Evolutionary conservation across 1,140 invertebrate genomes (phyloP).

Genomic region (Helicoverpa zea): DNA sequence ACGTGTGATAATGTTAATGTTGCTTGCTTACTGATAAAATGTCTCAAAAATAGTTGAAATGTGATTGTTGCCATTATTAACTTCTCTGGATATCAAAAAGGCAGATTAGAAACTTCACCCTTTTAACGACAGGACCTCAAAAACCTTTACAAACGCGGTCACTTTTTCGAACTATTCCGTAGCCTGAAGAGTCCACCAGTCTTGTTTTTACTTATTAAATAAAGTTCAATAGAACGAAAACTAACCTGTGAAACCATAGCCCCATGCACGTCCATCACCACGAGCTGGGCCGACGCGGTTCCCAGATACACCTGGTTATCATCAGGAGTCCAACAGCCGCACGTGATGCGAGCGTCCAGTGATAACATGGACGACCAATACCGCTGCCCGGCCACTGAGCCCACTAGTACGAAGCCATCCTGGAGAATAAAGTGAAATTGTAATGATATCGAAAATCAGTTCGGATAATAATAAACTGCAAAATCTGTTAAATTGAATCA

Average conservation of each 20-base stretch:
- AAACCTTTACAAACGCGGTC: too few species aligned
- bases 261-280: conserved; percentile 98
- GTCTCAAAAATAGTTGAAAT: too few species aligned
- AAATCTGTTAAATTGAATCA: too few species aligned
- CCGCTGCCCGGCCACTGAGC: conserved; percentile 98
- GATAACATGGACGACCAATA: conserved; percentile 99
- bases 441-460: neutral
- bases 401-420: conserved; percentile 98
- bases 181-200: too few species aligned
- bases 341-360: conserved; percentile 96
- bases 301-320: conserved; percentile 99
- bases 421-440: conserved; percentile 66
- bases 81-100: too few species aligned
- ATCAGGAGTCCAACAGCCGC: conserved; percentile 99
- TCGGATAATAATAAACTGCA: too few species aligned
- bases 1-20: too few species aligned
- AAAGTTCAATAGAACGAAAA: neutral
- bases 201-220: neutral
- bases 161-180: too few species aligned
- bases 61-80: too few species aligned
- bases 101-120: too few species aligned
- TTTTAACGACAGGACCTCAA: too few species aligned
- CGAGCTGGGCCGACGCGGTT: conserved; percentile 96
- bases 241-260: conserved; percentile 96
- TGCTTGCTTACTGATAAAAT: too few species aligned